Conservation (phyloP, 2,888 invertebrate genomes). For the Ormyrus rosae region DNA sequence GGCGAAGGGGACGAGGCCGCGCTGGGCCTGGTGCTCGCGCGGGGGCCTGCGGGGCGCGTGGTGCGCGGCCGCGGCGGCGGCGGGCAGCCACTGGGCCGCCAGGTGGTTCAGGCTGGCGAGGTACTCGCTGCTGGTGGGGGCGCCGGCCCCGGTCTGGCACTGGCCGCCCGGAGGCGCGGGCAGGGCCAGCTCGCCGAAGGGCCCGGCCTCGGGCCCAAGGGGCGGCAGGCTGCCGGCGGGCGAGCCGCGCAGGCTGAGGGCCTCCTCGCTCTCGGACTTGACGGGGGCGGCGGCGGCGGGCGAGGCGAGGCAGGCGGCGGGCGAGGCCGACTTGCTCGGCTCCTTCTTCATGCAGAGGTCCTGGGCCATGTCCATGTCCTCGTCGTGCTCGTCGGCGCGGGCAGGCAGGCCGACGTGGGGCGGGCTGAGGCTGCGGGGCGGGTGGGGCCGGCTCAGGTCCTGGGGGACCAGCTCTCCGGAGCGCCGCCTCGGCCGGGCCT, state of each 20-base stretch:
- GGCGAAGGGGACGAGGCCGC: conserved; percentile 56
- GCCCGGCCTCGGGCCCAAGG: conserved; percentile 67
- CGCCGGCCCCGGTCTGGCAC: conserved; percentile 72
- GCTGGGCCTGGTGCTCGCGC: conserved; percentile 68
- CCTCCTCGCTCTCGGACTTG: conserved; percentile 70
- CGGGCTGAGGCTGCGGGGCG: conserved; percentile 58
- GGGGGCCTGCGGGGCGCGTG: conserved; percentile 61
- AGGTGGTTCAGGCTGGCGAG: conserved; percentile 72
- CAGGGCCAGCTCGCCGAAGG: conserved; percentile 80
- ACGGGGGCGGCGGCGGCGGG: conserved; percentile 67
- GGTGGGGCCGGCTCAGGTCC: conserved; percentile 78
- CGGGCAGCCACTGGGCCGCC: conserved; percentile 70
- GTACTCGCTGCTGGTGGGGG: conserved; percentile 78
- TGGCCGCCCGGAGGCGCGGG: conserved; percentile 80
- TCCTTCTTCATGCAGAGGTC: conserved; percentile 72
- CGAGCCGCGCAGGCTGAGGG: conserved; percentile 71
- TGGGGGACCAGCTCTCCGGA: conserved; percentile 86
- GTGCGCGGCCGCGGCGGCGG: conserved; percentile 64
- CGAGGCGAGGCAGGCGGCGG: conserved; percentile 70
- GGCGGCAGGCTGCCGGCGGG: conserved; percentile 65
- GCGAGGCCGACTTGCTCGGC: conserved; percentile 62
- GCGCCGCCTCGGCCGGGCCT: conserved; percentile 89
- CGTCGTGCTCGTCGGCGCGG: conserved; percentile 55
- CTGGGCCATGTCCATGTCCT: conserved; percentile 70
- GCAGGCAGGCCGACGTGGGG: conserved; percentile 24